Base-by-base conservation (phyloP, 2,113 vertebrate genomes). In the Tursiops truncatus region DNA sequence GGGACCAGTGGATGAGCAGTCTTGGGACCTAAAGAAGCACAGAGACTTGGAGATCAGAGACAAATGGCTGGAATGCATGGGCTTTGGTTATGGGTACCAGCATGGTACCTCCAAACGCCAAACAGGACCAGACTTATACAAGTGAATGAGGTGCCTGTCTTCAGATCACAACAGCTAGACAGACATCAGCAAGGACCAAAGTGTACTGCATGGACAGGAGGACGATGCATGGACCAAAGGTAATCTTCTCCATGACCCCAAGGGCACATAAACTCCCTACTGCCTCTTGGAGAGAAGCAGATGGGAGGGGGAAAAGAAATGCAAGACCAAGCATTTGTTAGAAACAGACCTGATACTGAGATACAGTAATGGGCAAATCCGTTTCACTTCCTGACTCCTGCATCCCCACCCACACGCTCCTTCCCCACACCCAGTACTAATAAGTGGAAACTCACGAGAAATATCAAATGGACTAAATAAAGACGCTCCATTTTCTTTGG, bases 201-300 rank as follows among this genome's bases (percentile, higher is more conserved):
- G 36, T 6, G 41, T 0, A 77, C 38, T 8, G 2, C 25, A 6
- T 8, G 82, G 4, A 33, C 13, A 58, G 33, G 4, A 17, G 31
- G 28, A 23, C 7, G 80, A 8, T 36, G 74, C n/a, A 10, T 26
- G 31, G 47, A 12, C 25, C 47, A 36, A 47, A 5, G 4, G 31
- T 25, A 38, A 58, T 0, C 14, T 13, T 56, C 7, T 13, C 63
- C 5, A 13, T 28, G 1, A 17, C 33, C 47, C 8, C 12, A 3
- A 20, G 18, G 71, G 31, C 23, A 36, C 31, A 73, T 4, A 36
- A 31, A 38, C 36, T 65, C 21, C n/a, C 15, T 38, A 9, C 12
- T 23, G 31, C 70, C 83, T 58, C 70, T 17, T 26, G 13, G 25
- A 63, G 18, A 90, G 71, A 85, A 71, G n/a, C 1, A 13, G 77